Evolutionary conservation across 2,888 invertebrate species (phyloP).

Genomic region (Napeogenes sylphis): DNA sequence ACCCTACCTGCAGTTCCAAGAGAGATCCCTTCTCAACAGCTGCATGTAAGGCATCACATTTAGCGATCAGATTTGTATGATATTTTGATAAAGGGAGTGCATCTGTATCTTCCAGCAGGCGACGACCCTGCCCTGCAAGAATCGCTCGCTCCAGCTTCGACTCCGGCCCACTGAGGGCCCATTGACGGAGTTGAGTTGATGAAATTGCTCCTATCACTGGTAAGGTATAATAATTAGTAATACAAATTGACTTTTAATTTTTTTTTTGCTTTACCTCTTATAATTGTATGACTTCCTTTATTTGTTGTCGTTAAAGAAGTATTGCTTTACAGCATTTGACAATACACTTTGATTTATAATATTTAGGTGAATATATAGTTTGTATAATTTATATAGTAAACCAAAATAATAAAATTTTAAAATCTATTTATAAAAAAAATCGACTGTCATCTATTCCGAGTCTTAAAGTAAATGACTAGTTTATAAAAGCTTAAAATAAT

Average conservation of each 20-base stretch:
- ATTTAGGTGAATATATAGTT: too few relatives aligned
- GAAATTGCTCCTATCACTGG: constrained; percentile 58
- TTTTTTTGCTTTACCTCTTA: not conserved
- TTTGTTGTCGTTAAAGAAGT: too few relatives aligned
- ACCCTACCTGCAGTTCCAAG: constrained; percentile 77
- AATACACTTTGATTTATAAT: too few relatives aligned
- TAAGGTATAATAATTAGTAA: not conserved
- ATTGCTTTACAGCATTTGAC: too few relatives aligned
- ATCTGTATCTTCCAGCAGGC: constrained; percentile 58
- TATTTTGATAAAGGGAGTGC: constrained; percentile 51
- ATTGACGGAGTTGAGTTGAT: constrained; percentile 60
- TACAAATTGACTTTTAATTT: not conserved
- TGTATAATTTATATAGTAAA: too few relatives aligned
- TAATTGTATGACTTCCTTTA: not conserved
- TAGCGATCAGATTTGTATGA: constrained; percentile 82
- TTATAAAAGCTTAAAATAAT: too few relatives aligned
- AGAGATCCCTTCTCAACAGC: constrained; percentile 86
- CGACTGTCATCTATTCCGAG: too few relatives aligned
- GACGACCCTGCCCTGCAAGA: constrained; percentile 65
- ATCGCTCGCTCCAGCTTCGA: constrained; percentile 68
- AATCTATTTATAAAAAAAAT: too few relatives aligned
- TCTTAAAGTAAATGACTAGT: too few relatives aligned
- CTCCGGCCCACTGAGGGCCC: constrained; percentile 58
- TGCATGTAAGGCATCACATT: constrained; percentile 86
- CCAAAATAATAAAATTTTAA: too few relatives aligned